Evolutionary conservation across 2,113 vertebrate species (phyloP).

Genomic region (Leptobrachium ailaonicum): DNA sequence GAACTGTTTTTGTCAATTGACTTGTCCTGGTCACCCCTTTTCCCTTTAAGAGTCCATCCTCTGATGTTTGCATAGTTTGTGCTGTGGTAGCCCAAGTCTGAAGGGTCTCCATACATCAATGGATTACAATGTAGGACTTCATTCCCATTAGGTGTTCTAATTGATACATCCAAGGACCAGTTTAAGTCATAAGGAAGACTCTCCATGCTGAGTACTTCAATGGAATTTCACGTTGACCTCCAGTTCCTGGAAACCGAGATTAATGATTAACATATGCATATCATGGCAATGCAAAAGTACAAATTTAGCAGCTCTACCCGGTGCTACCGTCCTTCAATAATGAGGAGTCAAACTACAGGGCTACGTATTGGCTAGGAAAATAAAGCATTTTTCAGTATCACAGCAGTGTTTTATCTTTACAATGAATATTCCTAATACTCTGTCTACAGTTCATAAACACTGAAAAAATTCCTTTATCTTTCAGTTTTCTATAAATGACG

Average conservation of each 20-base stretch:
- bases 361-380: not conserved
- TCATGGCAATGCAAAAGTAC: not conserved
- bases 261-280: conserved; percentile 26
- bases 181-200: conserved; percentile 46
- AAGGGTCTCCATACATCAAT: conserved; percentile 19
- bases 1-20: conserved; percentile 21
- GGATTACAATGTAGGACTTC: not conserved
- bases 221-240: conserved; percentile 36
- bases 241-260: conserved; percentile 54
- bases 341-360: not conserved
- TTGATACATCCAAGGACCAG: conserved; percentile 37
- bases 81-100: conserved; percentile 42
- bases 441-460: too few relatives aligned
- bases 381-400: too few relatives aligned
- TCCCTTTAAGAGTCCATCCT: conserved; percentile 7
- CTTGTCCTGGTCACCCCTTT: not conserved
- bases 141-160: not conserved
- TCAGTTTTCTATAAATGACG: conserved; percentile 15
- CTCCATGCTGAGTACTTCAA: conserved; percentile 58
- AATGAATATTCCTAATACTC: too few relatives aligned
- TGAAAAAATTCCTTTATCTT: not conserved
- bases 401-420: too few relatives aligned
- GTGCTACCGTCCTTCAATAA: not conserved
- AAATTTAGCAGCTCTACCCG: too few relatives aligned
- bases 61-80: not conserved